Conservation (phyloP, 2,797 vertebrate species). For the Sebastes paucispinis region DNA sequence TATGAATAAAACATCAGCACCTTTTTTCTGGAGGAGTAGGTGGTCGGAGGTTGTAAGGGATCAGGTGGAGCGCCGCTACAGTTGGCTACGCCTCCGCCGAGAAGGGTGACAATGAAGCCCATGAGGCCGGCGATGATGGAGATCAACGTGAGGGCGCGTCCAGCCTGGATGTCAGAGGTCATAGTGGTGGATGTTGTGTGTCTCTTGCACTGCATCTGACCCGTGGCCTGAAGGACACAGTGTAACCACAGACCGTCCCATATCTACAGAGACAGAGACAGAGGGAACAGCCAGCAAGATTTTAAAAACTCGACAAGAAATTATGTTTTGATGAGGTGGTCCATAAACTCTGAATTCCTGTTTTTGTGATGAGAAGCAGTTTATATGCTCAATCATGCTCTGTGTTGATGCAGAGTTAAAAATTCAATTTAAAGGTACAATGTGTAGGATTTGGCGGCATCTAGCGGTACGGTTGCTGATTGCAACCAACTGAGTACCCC, state of each 20-base stretch:
- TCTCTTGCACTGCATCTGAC: conserved; percentile 66
- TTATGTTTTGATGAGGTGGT: background rate
- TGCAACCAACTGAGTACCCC: no score
- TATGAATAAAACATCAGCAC: background rate
- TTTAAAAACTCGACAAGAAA: background rate
- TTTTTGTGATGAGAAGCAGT: background rate
- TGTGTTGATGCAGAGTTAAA: background rate
- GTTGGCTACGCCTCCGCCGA: conserved; percentile 44
- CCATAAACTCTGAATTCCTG: background rate
- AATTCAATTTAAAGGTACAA: background rate
- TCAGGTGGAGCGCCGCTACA: conserved; percentile 23
- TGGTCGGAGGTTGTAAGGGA: background rate
- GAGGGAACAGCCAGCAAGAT: background rate
- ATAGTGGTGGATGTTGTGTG: conserved; percentile 20
- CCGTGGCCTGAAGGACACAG: conserved; percentile 56
- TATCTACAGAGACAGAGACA: conserved; percentile 24
- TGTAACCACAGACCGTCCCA: conserved; percentile 68
- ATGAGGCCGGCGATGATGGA: conserved; percentile 57
- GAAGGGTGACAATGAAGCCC: conserved; percentile 48
- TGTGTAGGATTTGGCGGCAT: no score
- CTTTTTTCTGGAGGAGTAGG: conserved; percentile 25
- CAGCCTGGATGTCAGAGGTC: conserved; percentile 50
- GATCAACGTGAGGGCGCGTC: conserved; percentile 46
- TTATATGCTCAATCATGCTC: background rate
- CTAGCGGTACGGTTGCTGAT: no score